Percentiles rank a stretch among this genome's conserved stretches.
Evolutionary conservation across 2,888 invertebrate genomes (phyloP).

Genomic region (Pollenia labialis): DNA sequence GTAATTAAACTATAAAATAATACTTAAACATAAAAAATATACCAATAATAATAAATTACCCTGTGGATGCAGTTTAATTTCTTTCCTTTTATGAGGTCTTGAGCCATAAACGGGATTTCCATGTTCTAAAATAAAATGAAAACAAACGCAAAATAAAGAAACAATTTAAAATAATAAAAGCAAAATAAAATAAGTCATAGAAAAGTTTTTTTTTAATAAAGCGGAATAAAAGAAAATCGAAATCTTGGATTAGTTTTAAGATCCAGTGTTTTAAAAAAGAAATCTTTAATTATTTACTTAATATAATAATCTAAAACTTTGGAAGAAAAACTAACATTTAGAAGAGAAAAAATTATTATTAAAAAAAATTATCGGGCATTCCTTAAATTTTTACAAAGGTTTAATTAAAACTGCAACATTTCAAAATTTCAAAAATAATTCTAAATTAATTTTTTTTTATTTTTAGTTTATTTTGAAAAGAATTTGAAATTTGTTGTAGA

Average conservation of each 20-base stretch:
- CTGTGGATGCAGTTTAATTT: constrained; percentile 83
- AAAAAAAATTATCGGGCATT: constrained; percentile 52
- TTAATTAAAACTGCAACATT: constrained; percentile 17
- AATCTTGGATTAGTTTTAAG: constrained; percentile 65
- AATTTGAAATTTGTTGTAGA: background rate
- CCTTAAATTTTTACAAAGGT: constrained; percentile 61
- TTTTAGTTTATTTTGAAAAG: background rate
- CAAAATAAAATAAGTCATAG: constrained; percentile 53
- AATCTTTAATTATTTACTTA: background rate
- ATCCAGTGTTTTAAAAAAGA: constrained; percentile 51
- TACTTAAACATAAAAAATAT: constrained; percentile 41
- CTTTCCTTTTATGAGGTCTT: constrained; percentile 83
- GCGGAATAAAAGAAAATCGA: constrained; percentile 31
- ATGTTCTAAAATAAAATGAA: constrained; percentile 79
- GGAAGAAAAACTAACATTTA: constrained; percentile 61
- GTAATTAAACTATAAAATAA: constrained; percentile 32
- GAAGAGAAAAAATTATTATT: constrained; percentile 38
- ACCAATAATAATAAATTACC: constrained; percentile 78
- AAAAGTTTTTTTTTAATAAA: constrained; percentile 45
- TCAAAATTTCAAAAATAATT: constrained; percentile 8
- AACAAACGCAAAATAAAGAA: constrained; percentile 58
- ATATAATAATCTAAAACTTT: constrained; percentile 4
- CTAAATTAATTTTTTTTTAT: background rate
- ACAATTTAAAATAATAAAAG: constrained; percentile 57
- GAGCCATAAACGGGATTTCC: constrained; percentile 83